Percentiles rank a stretch among this genome's conserved stretches.
Conservation (phyloP, 2,888 invertebrate species). For the Trachelus troglodyta region DNA sequence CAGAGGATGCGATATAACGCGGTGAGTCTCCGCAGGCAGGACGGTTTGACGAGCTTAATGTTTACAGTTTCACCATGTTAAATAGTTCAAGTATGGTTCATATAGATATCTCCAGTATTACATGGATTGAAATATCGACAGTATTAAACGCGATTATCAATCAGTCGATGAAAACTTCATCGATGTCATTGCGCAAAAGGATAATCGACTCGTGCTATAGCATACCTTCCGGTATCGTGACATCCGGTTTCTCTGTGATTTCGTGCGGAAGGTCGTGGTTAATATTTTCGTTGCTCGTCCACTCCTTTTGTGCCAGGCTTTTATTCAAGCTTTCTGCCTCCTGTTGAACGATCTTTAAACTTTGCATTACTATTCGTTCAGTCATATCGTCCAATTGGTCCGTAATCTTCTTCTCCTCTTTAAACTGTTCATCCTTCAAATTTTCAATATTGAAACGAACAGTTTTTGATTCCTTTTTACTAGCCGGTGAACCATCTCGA, state of each 20-base stretch:
- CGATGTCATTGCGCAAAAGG: not conserved
- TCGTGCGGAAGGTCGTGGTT: not conserved
- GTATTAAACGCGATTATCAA: not conserved
- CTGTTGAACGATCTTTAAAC: constrained; percentile 11
- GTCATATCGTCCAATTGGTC: not conserved
- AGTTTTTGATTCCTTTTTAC: constrained; percentile 43
- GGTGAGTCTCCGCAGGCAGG: constrained; percentile 16
- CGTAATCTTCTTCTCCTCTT: constrained; percentile 7
- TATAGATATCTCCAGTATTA: not conserved
- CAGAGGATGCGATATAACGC: constrained; percentile 15
- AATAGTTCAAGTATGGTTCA: not conserved
- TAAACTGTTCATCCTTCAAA: constrained; percentile 12
- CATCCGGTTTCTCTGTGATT: constrained; percentile 12
- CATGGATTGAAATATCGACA: not conserved
- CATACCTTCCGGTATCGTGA: constrained; percentile 34
- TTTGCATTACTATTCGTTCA: constrained; percentile 9
- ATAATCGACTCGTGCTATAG: not conserved
- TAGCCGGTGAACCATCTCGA: constrained; percentile 23
- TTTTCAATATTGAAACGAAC: constrained; percentile 52
- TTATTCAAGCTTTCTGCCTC: constrained; percentile 19
- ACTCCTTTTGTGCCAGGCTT: constrained; percentile 22
- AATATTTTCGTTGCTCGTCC: constrained; percentile 22
- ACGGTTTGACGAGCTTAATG: constrained; percentile 22
- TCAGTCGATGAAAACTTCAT: not conserved
- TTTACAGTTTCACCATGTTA: not conserved